phyloP scores from a whole-genome alignment of 2,888 invertebrate species.

The Nephrotoma flavescens region DNA sequence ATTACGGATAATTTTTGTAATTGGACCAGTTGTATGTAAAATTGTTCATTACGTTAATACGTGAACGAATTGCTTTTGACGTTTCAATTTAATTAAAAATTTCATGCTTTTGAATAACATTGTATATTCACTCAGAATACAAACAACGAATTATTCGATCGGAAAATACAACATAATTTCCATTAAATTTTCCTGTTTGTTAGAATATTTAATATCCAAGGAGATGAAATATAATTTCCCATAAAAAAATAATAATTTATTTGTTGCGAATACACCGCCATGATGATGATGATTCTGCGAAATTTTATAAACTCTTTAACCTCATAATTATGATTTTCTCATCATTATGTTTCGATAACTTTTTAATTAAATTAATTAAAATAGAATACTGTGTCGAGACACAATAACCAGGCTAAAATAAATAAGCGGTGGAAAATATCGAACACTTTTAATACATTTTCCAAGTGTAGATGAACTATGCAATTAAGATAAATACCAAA shows the following conservation, averaged over 20 bases:
- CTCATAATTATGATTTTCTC: too few relatives aligned
- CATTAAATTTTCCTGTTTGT: neutral
- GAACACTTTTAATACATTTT: too few relatives aligned
- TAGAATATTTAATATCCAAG: neutral
- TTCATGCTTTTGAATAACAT: neutral
- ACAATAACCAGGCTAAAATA: too few relatives aligned
- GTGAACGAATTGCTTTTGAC: neutral
- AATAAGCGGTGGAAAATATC: too few relatives aligned
- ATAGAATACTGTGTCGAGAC: too few relatives aligned
- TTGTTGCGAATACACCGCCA: too few relatives aligned
- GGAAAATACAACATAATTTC: neutral
- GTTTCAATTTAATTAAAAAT: neutral
- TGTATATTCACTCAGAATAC: neutral
- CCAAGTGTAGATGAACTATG: too few relatives aligned
- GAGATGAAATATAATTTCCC: neutral
- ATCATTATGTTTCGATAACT: too few relatives aligned
- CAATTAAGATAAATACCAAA: neutral
- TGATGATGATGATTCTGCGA: too few relatives aligned
- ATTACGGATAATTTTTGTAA: neutral
- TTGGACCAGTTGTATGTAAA: neutral
- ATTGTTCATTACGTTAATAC: neutral
- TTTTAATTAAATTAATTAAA: too few relatives aligned
- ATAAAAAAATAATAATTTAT: too few relatives aligned
- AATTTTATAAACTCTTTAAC: too few relatives aligned
- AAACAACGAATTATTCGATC: neutral